Evolutionary conservation across 1,140 invertebrate genomes (phyloP), one percentile per base, ranked within the genome.

Genomic region (Drosophila kikkawai): DNA sequence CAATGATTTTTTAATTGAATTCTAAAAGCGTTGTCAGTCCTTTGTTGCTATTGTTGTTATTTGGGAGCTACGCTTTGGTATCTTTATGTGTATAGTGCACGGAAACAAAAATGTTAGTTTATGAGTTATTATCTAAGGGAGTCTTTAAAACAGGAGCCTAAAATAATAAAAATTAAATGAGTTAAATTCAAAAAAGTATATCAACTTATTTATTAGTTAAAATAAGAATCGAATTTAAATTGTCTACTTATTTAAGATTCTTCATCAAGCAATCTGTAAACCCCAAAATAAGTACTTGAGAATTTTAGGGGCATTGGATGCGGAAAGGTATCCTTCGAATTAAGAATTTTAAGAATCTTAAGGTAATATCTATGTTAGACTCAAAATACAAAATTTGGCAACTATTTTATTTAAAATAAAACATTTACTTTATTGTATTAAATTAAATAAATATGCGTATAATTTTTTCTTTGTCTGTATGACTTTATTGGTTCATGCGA

Each of bases 1-100:
- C 87, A 90, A 90, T 90, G 86, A 86, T 86, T 73, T 90, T 90
- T 90, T 90, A 90, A 90, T 90, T 90, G 86, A 90, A 90, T 90
- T 90, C 86, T 86, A 90, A 90, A 91, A 90, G 77, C 82, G 86
- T 90, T 90, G 71, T 81, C 78, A 68, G 69, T 88, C 73, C 81
- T 75, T 75, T 58, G 55, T 80, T 85, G 67, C 41, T 60, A 39
- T 68, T 69, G 37, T 79, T 80, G 77, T 60, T 57, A 26, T 55
- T 69, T 53, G 77, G 68, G 37, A 47, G 83, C 79, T 83, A 87
- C 76, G 83, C 84, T 79, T 88, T 78, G 83, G 83, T 83, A 88
- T 87, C 80, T 84, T 53, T 51, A 74, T 74, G 50, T 64, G 48
- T 53, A 13, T 17, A 57, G 50, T 47, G 3, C 53, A 55, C 34